These are phyloP conservation scores for Grallaria varia DNA, from an alignment of 2,113 vertebrate genomes.

Conservation along the genomic window DNA sequence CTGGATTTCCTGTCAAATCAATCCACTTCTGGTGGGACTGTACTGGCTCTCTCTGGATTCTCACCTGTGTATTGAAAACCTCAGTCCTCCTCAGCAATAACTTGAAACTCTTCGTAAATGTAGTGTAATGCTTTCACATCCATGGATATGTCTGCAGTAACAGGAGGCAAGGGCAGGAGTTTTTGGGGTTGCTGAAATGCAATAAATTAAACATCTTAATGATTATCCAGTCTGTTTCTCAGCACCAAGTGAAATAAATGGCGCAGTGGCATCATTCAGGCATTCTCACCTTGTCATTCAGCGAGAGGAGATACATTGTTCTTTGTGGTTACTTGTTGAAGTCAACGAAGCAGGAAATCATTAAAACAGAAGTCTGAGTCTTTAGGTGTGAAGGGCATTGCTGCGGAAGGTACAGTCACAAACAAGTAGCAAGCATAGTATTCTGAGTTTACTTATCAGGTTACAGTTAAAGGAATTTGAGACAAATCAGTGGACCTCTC, in stretches of 20 bases:
- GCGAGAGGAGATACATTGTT: background rate
- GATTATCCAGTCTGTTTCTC: background rate
- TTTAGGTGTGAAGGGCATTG: background rate
- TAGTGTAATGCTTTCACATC: background rate
- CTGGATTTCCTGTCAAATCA: background rate
- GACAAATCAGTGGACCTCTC: background rate
- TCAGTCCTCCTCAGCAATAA: background rate
- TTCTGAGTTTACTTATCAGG: background rate
- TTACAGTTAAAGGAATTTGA: background rate
- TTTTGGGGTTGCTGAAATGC: background rate
- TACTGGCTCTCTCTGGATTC: fast-evolving
- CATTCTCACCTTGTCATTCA: background rate
- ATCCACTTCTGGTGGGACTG: fast-evolving
- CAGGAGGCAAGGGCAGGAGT: background rate
- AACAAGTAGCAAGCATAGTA: background rate
- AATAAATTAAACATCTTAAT: background rate
- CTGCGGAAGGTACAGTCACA: background rate
- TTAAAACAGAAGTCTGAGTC: background rate
- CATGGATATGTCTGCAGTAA: background rate
- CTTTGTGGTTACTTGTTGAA: background rate
- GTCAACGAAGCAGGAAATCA: background rate
- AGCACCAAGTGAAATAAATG: background rate
- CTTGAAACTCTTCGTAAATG: background rate
- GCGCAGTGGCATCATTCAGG: background rate
- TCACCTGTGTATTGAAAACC: background rate